Percentiles rank a stretch among this genome's conserved stretches.
Conservation (phyloP, 2,888 invertebrate genomes). For the Eupsilia transversa region DNA sequence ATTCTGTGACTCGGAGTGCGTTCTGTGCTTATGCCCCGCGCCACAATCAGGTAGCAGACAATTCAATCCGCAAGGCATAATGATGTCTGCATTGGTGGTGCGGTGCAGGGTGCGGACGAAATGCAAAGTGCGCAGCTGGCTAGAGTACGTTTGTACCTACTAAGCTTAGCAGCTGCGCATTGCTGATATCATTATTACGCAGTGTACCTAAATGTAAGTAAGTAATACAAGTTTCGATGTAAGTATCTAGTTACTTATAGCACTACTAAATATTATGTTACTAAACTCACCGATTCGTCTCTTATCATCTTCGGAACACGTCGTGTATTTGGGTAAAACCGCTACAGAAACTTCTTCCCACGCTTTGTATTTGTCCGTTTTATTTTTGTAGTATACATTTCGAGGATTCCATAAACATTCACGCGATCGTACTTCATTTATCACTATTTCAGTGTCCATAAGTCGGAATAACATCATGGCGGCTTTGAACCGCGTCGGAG, state of each 20-base stretch:
- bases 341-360: conserved; percentile 35
- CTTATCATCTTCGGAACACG: not conserved
- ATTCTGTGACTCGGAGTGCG: not conserved
- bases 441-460: conserved; percentile 35
- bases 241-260: not conserved
- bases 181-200: not conserved
- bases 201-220: not conserved
- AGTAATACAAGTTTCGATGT: not conserved
- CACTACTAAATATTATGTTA: not conserved
- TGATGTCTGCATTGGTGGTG: not conserved
- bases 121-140: conserved; percentile 17
- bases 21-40: no score
- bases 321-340: conserved; percentile 18
- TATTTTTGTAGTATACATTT: conserved; percentile 21
- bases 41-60: conserved; percentile 23
- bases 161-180: not conserved
- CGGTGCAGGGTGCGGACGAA: not conserved
- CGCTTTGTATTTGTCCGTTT: conserved; percentile 20
- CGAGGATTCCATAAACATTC: conserved; percentile 46
- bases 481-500: conserved; percentile 15
- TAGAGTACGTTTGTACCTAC: not conserved
- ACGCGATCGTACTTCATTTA: conserved; percentile 34
- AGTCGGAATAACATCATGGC: conserved; percentile 5
- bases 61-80: conserved; percentile 23
- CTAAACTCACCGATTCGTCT: conserved; percentile 33